phyloP scores from a whole-genome alignment of 2,797 vertebrate genomes.

The Pachyuromys duprasi region DNA sequence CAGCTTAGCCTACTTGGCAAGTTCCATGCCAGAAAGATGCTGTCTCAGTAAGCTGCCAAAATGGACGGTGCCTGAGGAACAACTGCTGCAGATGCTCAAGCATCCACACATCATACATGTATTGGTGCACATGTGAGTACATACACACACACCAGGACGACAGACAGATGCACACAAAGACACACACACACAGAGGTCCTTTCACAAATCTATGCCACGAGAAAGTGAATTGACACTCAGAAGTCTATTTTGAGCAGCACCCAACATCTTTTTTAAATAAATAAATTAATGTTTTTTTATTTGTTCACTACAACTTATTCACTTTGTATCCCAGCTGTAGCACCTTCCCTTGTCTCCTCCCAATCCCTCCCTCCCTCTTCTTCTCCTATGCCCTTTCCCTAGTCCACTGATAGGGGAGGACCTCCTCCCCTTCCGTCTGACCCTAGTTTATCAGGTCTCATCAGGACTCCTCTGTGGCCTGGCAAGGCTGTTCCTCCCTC shows the following conservation, averaged over 20 bases:
- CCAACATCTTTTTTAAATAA: not conserved
- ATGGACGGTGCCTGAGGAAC: not conserved
- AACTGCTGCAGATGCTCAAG: not conserved
- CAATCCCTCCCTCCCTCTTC: too few species aligned
- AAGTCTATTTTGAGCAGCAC: not conserved
- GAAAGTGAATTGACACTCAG: not conserved
- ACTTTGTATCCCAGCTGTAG: too few species aligned
- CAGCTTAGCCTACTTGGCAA: not conserved
- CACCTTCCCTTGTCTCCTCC: too few species aligned
- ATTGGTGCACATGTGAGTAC: not conserved
- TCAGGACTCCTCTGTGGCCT: too few species aligned
- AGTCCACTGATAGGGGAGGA: too few species aligned
- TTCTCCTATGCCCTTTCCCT: too few species aligned
- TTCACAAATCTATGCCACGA: not conserved
- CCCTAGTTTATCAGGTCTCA: too few species aligned
- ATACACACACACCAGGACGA: not conserved
- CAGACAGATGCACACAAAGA: not conserved
- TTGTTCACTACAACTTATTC: too few species aligned
- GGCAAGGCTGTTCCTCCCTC: too few species aligned
- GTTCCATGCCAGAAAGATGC: not conserved
- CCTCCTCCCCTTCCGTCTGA: too few species aligned
- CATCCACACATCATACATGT: not conserved
- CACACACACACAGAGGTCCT: too few species aligned
- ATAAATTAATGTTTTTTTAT: too few species aligned
- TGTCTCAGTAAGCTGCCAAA: not conserved